Base-by-base conservation (phyloP, 2,797 vertebrate species). In the Hafferia zeledoni region DNA sequence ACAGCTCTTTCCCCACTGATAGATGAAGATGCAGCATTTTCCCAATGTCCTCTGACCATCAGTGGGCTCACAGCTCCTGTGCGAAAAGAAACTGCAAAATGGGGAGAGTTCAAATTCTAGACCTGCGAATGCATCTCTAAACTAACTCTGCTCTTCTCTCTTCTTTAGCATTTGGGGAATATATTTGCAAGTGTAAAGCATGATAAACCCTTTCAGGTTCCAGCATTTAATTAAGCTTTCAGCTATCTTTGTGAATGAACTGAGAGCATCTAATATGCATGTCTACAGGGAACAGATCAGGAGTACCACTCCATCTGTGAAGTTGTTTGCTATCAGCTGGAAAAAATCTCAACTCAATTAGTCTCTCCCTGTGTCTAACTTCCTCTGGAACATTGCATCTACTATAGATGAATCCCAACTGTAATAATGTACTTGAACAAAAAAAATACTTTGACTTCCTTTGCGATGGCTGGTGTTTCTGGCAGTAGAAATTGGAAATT, bases 221-320 rank as follows among this genome's bases (percentile, higher is more conserved):
- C 74, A 96, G 86, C 65, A 94, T 96, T 95, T 96, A 97, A 96
- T 63, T 95, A 95, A 96, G 94, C 95, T 95, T 95, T 96, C 93
- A 76, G 92, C 60, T 94, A 90, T 78, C 84, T 97, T 80, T 94
- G 90, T 96, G 97, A 96, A 96, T 96, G 94, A 97, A 97, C 68
- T 10, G 65, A 93, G 67, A 94, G 53, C 61, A 93, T 93, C 89
- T 83, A 96, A 94, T 83, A 95, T 46, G 91, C 39, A 9, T 90
- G 87, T 91, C 94, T 93, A 93, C 85, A 72, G 92, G 93, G 81
- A 96, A 82, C 78, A 95, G 78, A 96, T 85, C 82, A 97, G 31
- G 88, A 90, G 60, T 60, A 80, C 93, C 96, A 91, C 74, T 96
- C 81, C 92, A 96, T 84, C 89, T 97, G 56, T 76, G 92, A 90